Evolutionary conservation across 2,888 invertebrate genomes (phyloP), one percentile per base, ranked within the genome.

Genomic region (Trachelus stipa): DNA sequence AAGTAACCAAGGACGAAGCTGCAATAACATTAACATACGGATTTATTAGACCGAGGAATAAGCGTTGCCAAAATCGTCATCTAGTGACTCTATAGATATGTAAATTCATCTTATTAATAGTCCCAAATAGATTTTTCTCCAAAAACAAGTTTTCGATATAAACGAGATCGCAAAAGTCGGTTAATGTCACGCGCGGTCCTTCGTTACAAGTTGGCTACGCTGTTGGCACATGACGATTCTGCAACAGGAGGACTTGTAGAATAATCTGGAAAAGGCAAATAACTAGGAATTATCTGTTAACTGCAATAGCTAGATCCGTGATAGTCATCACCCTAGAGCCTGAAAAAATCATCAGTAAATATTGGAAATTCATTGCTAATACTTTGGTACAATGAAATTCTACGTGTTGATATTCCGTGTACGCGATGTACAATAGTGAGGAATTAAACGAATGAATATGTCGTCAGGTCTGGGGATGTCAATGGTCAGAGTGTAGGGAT

Each of bases 1-100:
- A 77, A 69, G 77, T 77, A 77, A 77, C 56, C 74, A 73, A 31
- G 73, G 56, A 35, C 56, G 31, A 11, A 74, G 74, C 77, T 77
- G 69, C 37, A 56, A 34, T 30, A 37, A 76, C 35, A 68, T 73
- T 74, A 74, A 71, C 56, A 23, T 56, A 23, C 23, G 56, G 56
- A 56, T 23, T 56, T 56, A 56, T 56, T 56, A 56, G 56, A 56
- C 23, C 56, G 9, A 56, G 9, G 23, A 56, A 23, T 23, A 56
- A 56, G 23, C 56, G 56, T 56, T 56, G 56, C 56, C 56, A 56
- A 56, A 9, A 56, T 56, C 56, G 56, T 56, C 56, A 56, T 56
- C 56, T 23, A 56, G 56, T 9, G 56, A 56, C 56, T 56, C 56
- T 56, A 9, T 23, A 56, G 9, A 56, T 23, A 56, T 23, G 56